Percentiles rank a stretch among this genome's conserved stretches.
Evolutionary conservation across 2,797 vertebrate species (phyloP).

Genomic region (Mormyrus proboscirostris): DNA sequence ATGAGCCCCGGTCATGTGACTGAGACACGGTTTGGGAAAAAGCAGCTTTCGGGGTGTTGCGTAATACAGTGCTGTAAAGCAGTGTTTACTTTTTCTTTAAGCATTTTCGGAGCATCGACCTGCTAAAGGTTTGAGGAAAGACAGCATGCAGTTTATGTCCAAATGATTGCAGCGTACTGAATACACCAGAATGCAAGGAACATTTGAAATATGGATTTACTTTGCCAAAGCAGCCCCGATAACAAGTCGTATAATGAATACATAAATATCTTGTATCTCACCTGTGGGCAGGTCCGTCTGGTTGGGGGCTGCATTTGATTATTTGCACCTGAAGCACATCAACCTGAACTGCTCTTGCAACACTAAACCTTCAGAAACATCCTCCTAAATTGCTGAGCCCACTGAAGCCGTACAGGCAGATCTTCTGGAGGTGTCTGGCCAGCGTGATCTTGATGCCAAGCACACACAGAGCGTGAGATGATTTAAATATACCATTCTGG

Average conservation of each 20-base stretch:
- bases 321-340: not conserved
- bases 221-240: not conserved
- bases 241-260: not conserved
- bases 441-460: not conserved
- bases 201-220: not conserved
- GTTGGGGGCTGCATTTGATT: not conserved
- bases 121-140: not conserved
- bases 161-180: not conserved
- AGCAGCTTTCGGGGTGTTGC: not conserved
- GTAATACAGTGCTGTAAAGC: not conserved
- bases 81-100: not conserved
- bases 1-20: not conserved
- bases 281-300: not conserved
- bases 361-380: not conserved
- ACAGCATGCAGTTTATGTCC: not conserved
- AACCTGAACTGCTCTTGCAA: not conserved
- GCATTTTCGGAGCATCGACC: not conserved
- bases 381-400: not conserved
- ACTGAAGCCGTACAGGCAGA: not conserved
- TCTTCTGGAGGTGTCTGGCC: not conserved
- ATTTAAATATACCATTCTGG: not conserved
- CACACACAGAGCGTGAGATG: not conserved
- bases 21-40: not conserved
- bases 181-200: not conserved
- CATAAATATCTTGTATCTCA: not conserved